These are phyloP conservation scores for Astreopora myriophthalma DNA, from an alignment of 64 coral and sea anemone genomes.

Conservation along the genomic window DNA sequence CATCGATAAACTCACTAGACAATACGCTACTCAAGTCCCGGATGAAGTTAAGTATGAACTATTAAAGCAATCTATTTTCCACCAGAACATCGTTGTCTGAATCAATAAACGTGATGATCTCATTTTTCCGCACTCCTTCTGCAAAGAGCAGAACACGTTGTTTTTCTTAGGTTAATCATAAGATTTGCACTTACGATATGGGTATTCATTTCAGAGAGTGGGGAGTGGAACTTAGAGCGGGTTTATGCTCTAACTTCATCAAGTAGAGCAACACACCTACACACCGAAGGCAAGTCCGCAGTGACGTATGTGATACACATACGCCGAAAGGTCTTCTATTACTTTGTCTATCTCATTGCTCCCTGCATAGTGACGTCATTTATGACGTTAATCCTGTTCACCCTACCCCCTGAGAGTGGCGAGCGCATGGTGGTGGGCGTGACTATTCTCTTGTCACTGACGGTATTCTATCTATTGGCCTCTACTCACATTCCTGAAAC, in stretches of 20 bases:
- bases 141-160: too few relatives aligned
- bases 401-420: slow-evolving; percentile 93
- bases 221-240: slow-evolving; percentile 66
- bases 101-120: too few relatives aligned
- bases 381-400: slow-evolving; percentile 78
- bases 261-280: slow-evolving; percentile 25
- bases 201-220: slow-evolving; percentile 70
- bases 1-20: too few relatives aligned
- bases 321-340: slow-evolving; percentile 88
- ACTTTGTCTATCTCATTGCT: slow-evolving; percentile 89
- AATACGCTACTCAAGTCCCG: too few relatives aligned
- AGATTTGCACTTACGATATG: too few relatives aligned
- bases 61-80: too few relatives aligned
- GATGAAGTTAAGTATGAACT: too few relatives aligned
- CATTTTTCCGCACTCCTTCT: too few relatives aligned
- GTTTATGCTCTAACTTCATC: slow-evolving; percentile 60
- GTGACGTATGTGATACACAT: slow-evolving; percentile 87
- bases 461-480: slow-evolving; percentile 91
- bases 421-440: slow-evolving; percentile 97
- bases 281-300: slow-evolving; percentile 20
- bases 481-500: slow-evolving; percentile 95
- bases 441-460: slow-evolving; percentile 88
- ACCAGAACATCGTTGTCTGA: too few relatives aligned
- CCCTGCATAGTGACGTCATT: slow-evolving; percentile 90
- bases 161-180: too few relatives aligned